A percentile compares a stretch with the other conserved stretches of the same genome.
These are phyloP conservation scores for Diplazon laetatorius DNA, from an alignment of 2,888 invertebrate species.

Conservation along the genomic window DNA sequence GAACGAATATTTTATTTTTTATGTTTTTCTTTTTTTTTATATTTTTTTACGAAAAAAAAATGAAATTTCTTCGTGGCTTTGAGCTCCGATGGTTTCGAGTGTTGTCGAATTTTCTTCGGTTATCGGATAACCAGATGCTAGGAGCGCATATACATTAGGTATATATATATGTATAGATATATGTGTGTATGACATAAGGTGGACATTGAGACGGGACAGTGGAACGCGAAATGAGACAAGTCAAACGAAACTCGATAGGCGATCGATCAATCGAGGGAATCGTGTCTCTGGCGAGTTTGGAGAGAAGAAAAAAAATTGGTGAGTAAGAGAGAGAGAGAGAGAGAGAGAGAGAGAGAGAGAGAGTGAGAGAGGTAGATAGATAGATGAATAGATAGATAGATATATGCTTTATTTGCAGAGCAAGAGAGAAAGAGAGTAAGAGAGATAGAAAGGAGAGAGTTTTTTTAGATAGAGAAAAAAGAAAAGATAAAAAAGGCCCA, in stretches of 20 bases:
- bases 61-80: background rate
- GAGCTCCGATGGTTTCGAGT: constrained; percentile 7
- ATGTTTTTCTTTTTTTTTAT: background rate
- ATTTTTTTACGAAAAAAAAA: no score
- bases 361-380: background rate
- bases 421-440: background rate
- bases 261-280: constrained; percentile 58
- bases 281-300: constrained; percentile 39
- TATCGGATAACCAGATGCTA: constrained; percentile 35
- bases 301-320: background rate
- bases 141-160: constrained; percentile 21
- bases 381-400: background rate
- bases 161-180: no score
- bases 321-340: background rate
- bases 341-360: constrained; percentile 2
- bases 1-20: background rate
- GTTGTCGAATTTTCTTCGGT: constrained; percentile 14
- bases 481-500: constrained; percentile 3
- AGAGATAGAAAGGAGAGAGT: background rate
- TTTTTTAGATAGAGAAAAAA: no score
- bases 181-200: no score
- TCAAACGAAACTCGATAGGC: constrained; percentile 50
- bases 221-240: constrained; percentile 16
- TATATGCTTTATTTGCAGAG: background rate
- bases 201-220: constrained; percentile 39